These are phyloP conservation scores for Leptocoma aspasia DNA, from an alignment of 2,113 vertebrate species.

Conservation along the genomic window DNA sequence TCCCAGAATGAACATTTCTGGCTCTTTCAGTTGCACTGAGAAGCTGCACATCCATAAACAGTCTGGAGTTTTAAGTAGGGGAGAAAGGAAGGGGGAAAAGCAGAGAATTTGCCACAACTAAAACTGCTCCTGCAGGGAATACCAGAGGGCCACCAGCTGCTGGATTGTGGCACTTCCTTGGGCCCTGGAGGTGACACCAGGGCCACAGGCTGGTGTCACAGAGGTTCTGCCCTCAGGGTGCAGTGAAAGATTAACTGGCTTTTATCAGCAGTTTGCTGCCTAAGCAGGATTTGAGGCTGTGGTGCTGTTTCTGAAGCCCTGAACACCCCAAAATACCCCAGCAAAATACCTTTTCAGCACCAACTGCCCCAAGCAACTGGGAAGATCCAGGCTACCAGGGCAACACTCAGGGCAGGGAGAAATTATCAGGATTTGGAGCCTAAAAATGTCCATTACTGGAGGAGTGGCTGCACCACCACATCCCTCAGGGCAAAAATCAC, in stretches of 20 bases:
- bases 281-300: fast-evolving
- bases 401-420: not conserved
- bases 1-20: not conserved
- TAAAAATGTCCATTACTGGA: not conserved
- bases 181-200: not conserved
- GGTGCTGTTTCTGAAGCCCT: not conserved
- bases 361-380: fast-evolving
- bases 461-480: not conserved
- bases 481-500: fast-evolving
- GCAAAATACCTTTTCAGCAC: fast-evolving
- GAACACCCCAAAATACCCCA: not conserved
- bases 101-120: not conserved
- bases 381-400: not conserved
- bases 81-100: not conserved
- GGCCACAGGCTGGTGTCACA: too few species aligned
- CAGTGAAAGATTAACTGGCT: not conserved
- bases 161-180: fast-evolving
- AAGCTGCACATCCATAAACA: not conserved
- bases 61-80: not conserved
- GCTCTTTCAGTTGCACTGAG: not conserved
- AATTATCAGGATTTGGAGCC: not conserved
- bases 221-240: not conserved
- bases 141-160: not conserved
- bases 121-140: not conserved
- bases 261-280: not conserved